Base-by-base conservation (phyloP, 2,113 vertebrate species). In the Cromileptes altivelis region DNA sequence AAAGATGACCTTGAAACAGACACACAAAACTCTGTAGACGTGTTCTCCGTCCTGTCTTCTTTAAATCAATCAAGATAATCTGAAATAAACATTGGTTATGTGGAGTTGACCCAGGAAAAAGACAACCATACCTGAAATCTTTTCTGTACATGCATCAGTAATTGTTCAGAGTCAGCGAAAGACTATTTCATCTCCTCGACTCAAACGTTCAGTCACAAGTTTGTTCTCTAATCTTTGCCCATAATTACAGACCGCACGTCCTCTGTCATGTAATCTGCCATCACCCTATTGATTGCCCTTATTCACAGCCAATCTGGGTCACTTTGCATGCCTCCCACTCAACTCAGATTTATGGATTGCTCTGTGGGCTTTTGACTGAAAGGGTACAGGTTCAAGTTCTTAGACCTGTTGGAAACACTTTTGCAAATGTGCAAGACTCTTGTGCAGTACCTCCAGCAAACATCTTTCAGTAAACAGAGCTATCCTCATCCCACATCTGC, bases 271-370 rank as follows among this genome's bases (percentile, higher is more conserved):
- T 78, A 56, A 79, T 90, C 76, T 69, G 74, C 74, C 81, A 81
- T 72, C 65, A 25, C 52, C 69, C n/a, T 80, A 80, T 89, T 85
- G 88, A 93, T 88, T 70, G 78, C 40, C 78, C 85, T 63, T 40
- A 40, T 90, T 84, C 12, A 15, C 5, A 61, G 11, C 15, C 40
- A 83, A 75, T 72, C 77, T 86, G 78, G 74, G 86, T 86, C 86
- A 81, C 77, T 78, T 78, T 57, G 58, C 53, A 17, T 18, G 75
- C 27, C 52, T 80, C 68, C 64, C 0, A n/a, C 75, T 75, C 37
- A 58, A 42, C 65, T 83, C 50, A 17, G 8, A 73, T 85, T 64
- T 55, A 81, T 85, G 42, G 58, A 81, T 74, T 70, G 10, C 25
- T 81, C 42, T 52, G 25, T 69, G 27, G 47, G 25, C 18, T 61